A percentile compares a stretch with the other conserved stretches of the same genome.
Conservation (phyloP, 2,797 vertebrate species). For the Liasis olivaceus region DNA sequence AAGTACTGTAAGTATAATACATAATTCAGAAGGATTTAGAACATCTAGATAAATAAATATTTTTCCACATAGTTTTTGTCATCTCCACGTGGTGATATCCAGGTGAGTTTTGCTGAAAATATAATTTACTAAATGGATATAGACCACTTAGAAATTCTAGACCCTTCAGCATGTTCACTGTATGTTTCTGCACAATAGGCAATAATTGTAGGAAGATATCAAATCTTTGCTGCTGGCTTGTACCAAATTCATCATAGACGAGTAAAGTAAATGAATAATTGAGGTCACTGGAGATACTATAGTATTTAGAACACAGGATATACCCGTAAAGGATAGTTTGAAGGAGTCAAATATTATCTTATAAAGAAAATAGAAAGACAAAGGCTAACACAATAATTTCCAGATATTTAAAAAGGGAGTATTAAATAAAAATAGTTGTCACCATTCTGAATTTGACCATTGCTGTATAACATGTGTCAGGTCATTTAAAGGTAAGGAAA, state of each 20-base stretch:
- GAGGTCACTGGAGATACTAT: background rate
- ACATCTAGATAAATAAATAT: background rate
- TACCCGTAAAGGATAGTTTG: background rate
- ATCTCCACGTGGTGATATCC: background rate
- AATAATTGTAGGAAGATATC: background rate
- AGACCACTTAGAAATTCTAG: background rate
- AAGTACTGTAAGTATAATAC: background rate
- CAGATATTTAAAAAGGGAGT: background rate
- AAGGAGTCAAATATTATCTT: background rate
- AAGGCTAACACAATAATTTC: background rate
- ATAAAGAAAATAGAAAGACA: background rate
- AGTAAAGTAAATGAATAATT: background rate
- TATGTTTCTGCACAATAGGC: background rate
- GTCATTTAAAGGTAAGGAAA: background rate
- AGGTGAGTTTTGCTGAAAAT: conserved; percentile 4
- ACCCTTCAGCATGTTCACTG: background rate
- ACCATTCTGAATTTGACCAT: background rate
- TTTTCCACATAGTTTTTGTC: background rate
- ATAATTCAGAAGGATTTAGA: background rate
- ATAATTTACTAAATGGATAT: background rate
- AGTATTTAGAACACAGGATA: background rate
- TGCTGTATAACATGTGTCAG: background rate
- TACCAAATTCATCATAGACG: background rate
- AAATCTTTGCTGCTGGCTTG: background rate
- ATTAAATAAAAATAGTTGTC: background rate